These are phyloP conservation scores for Perdita meconis DNA, from an alignment of 2,888 invertebrate species.

Conservation along the genomic window DNA sequence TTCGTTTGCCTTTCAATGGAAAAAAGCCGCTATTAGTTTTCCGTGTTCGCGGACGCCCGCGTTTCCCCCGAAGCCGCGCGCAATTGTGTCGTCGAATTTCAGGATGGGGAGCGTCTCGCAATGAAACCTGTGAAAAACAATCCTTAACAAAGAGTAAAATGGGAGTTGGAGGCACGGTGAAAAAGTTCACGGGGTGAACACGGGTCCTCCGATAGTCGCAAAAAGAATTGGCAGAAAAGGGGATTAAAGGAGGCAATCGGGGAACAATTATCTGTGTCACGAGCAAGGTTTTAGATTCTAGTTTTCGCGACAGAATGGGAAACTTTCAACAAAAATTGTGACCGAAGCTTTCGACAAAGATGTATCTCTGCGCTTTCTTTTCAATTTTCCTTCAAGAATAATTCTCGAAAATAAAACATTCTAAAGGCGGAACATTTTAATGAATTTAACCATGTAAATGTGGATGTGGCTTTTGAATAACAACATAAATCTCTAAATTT, in stretches of 20 bases:
- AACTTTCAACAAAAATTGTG: background rate
- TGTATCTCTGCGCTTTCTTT: no score
- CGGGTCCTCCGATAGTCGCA: background rate
- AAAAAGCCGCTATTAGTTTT: slow-evolving; percentile 54
- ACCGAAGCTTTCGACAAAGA: background rate
- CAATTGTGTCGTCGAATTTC: slow-evolving; percentile 35
- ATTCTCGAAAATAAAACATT: no score
- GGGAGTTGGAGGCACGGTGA: background rate
- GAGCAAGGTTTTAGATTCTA: background rate
- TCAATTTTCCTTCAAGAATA: no score
- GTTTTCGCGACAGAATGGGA: background rate
- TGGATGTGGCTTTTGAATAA: no score
- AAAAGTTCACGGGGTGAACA: background rate
- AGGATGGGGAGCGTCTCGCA: background rate
- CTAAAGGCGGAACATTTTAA: no score
- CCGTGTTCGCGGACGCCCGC: slow-evolving; percentile 34
- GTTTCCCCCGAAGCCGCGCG: background rate
- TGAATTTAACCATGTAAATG: no score
- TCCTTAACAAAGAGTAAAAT: background rate
- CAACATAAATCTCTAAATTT: no score
- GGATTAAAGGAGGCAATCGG: background rate
- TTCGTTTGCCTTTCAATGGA: slow-evolving; percentile 45
- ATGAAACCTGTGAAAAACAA: background rate
- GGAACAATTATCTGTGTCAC: background rate
- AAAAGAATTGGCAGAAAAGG: background rate